Base-by-base conservation (phyloP, 2,113 vertebrate species). In the Parotia lawesii region DNA sequence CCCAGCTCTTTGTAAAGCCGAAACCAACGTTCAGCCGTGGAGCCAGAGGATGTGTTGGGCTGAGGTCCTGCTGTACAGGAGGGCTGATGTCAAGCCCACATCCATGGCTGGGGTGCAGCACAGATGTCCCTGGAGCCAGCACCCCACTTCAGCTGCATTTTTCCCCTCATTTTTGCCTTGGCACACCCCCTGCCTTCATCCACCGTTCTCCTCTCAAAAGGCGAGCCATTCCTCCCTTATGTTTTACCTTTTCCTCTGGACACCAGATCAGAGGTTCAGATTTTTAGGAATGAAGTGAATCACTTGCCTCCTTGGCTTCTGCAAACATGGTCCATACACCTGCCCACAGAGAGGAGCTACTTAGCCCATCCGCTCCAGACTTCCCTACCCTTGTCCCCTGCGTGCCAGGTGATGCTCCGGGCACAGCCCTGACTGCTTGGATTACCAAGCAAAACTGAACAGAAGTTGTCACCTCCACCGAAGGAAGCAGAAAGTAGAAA, bases 211-310 rank as follows among this genome's bases (percentile, higher is more conserved):
- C n/a, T 88, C 50, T 50, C 42, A 50, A 69, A 72, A 72, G 31
- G 7, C 45, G 58, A 56, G 50, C 0, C 0, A 64, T 81, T 65
- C 57, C 58, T 67, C 12, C 45, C 38, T 38, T 25, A 50, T 70
- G 83, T 80, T 57, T 94, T 73, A 66, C 20, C 50, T 60, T 65
- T 57, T 84, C 56, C 72, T 47, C 72, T 54, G 29, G 50, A 94
- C 72, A 70, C 47, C 75, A 88, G 86, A 93, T 76, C 50, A 76
- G 83, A 93, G 23, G 64, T 50, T 76, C 75, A 35, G 50, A 66
- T 84, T 86, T 89, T 95, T 89, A 80, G 78, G 89, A 92, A 88
- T 89, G 72, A 77, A 77, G 51, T 71, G 86, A 89, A 61, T 95
- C 89, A 74, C 69, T 70, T n/a, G 45, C 28, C 83, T 90, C 42